Evolutionary conservation across 2,888 invertebrate genomes (phyloP), one percentile per base, ranked within the genome.

Genomic region (Philopedon plagiatum): DNA sequence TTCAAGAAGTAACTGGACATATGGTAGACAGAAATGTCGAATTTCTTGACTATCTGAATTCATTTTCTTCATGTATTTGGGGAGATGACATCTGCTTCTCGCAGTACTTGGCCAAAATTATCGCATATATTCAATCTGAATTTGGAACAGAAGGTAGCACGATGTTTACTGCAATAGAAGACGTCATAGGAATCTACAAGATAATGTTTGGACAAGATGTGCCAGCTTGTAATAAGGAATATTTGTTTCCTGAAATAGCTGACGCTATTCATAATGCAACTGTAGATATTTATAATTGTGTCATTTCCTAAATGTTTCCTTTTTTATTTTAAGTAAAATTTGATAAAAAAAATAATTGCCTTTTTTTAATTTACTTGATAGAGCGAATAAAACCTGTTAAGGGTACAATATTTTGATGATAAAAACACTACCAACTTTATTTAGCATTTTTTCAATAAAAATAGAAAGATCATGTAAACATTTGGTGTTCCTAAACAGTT

Each of bases 121-220:
- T 26, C 1, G 7, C 32, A 1, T 34, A 46, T 23, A 18, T 60
- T 5, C 5, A 39, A 19, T 29, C 44, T 11, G 41, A 49, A 23
- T 32, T 37, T 41, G 13, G 21, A 9, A n/a, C n/a, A n/a, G 26
- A 23, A 1, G 61, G 61, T 15, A 26, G 15, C n/a, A 23, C 32
- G 8, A 15, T 37, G 26, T 9, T 15, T 5, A 1, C 8, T 11
- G 60, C 60, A 2, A 2, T 44, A 18, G n/a, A 46, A 19, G 49
- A 62, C 0, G 62, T 49, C 5, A 32, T 46, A 5, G 5, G 19
- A 13, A 29, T 62, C 19, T 62, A 49, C 15, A 32, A 44, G 4
- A 34, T 46, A 13, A 62, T 62, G 62, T 62, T 49, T 34, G 49
- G 49, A 2, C 5, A 29, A 13, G 62, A 62, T 49, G 62, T 49